Evolutionary conservation across 2,797 vertebrate genomes (phyloP).

Genomic region (Enteromius radiatus): DNA sequence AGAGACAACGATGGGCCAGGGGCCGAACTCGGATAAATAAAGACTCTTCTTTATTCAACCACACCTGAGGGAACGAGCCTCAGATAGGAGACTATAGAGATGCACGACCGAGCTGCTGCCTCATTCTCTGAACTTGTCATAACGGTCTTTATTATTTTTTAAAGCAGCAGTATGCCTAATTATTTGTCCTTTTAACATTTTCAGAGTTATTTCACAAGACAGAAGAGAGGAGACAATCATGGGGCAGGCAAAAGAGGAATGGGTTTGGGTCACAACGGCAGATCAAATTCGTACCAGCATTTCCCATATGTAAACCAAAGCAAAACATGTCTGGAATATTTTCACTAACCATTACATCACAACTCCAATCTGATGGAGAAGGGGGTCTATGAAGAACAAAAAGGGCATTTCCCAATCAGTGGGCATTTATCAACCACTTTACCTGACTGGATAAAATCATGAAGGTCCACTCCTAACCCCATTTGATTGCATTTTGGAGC

Average conservation of each 20-base stretch:
- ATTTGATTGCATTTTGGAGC: no score
- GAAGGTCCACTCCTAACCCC: no score
- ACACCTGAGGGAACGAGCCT: slow-evolving; percentile 27
- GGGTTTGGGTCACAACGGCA: not conserved
- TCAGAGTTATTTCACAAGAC: not conserved
- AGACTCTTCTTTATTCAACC: slow-evolving; percentile 32
- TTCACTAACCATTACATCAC: not conserved
- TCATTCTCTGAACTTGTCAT: slow-evolving; percentile 12
- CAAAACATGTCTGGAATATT: not conserved
- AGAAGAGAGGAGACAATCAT: not conserved
- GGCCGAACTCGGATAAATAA: slow-evolving; percentile 36
- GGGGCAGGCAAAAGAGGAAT: not conserved
- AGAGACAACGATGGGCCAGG: slow-evolving; percentile 13
- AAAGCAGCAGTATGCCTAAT: not conserved
- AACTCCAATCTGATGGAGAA: not conserved
- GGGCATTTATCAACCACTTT: no score
- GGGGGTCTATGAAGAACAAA: no score
- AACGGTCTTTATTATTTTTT: not conserved
- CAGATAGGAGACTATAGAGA: slow-evolving; percentile 12
- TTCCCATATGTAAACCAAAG: not conserved
- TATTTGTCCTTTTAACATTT: not conserved
- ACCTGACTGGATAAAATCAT: no score
- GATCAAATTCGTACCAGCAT: not conserved
- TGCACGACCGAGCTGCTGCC: not conserved
- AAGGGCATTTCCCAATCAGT: no score